Evolutionary conservation across 2,113 vertebrate genomes (phyloP), one percentile per base, ranked within the genome.

Genomic region (Serilophus lunatus): DNA sequence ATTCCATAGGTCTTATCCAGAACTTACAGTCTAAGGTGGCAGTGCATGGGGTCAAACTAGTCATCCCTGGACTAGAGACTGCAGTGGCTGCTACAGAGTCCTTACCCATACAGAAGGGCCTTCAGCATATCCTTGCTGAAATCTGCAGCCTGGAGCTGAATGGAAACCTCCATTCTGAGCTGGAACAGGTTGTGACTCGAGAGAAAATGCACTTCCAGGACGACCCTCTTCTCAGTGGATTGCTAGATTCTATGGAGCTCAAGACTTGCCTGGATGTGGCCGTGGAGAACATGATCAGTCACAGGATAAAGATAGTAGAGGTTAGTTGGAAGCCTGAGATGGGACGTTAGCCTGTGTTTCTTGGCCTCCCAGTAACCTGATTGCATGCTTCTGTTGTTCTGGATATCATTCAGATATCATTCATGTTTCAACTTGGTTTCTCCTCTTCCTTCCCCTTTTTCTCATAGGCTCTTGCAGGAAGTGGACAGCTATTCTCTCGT

Each of bases 231-330:
- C 97, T 99, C 59, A 97, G 93, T 4, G 99, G 98, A 26, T 97
- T 99, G 57, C 97, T 99, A 1, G 94, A 98, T 33, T 97, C 92
- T 29, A 81, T 93, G 0, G 96, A 97, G 1, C 91, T 99, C 71
- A 98, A 98, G 77, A 97, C 98, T 79, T 99, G 99, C 35, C 95
- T 99, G 72, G 99, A 98, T 95, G 98, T 97, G 0, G 97, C 97
- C 2, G 17, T 99, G 95, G 99, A 99, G 88, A 99, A 99, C 95
- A 82, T 93, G 64, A 81, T 38, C 3, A 95, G 98, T 33, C 97
- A 95, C 24, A 98, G 89, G 90, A 98, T 99, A 92, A 99, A 98
- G 96, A 98, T 99, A 68, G 59, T 99, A 33, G 99, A 99, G 98
- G 99, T 99, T 93, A 94, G 96, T 56, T 22, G 25, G 42, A 76